phyloP scores from a whole-genome alignment of 2,888 invertebrate genomes.

The Euphydryas editha region DNA sequence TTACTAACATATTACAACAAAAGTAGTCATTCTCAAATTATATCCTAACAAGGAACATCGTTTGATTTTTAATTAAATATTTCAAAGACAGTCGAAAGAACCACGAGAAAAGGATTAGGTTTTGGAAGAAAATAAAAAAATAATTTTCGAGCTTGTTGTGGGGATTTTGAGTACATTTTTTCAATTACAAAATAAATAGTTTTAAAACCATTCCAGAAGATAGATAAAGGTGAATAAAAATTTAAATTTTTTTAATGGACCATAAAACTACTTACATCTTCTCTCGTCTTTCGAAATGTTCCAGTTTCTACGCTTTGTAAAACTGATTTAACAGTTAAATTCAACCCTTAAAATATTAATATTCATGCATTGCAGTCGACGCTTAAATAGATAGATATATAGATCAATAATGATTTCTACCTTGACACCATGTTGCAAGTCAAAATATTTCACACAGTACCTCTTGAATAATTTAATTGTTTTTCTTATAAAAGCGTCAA shows the following conservation, averaged over 20 bases:
- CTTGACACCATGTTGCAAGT: slow-evolving; percentile 31
- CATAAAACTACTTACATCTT: neutral
- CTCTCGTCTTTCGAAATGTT: slow-evolving; percentile 3
- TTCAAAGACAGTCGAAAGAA: too few relatives aligned
- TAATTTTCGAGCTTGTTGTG: too few relatives aligned
- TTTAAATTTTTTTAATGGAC: neutral
- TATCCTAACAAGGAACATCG: too few relatives aligned
- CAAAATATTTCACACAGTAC: slow-evolving; percentile 22
- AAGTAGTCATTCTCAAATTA: too few relatives aligned
- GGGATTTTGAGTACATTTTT: too few relatives aligned
- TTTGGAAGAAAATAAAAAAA: too few relatives aligned
- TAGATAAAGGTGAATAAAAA: too few relatives aligned
- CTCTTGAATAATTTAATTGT: neutral
- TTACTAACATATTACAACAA: too few relatives aligned
- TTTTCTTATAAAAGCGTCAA: neutral
- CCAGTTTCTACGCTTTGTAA: slow-evolving; percentile 29
- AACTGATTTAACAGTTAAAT: slow-evolving; percentile 32
- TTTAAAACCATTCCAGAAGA: too few relatives aligned
- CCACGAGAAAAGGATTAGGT: too few relatives aligned
- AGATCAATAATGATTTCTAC: slow-evolving; percentile 31
- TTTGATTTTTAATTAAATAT: too few relatives aligned
- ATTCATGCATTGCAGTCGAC: slow-evolving; percentile 35
- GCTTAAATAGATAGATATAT: neutral
- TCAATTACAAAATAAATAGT: neutral
- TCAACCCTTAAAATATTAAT: slow-evolving; percentile 30